Evolutionary conservation across 2,113 vertebrate genomes (phyloP), one percentile per base, ranked within the genome.

Genomic region (Microtus oregoni): DNA sequence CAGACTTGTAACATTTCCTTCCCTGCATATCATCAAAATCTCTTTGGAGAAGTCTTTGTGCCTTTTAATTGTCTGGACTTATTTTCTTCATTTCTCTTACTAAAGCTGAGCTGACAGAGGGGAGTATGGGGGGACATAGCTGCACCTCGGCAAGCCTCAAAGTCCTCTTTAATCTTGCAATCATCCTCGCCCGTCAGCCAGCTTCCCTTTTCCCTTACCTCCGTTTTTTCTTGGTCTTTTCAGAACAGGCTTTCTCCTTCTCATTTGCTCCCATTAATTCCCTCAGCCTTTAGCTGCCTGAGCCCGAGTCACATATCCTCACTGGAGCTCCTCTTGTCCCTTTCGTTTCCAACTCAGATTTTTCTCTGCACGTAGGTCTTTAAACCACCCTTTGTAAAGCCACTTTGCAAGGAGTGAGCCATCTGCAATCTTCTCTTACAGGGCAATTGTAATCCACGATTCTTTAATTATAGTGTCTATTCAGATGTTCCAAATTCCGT

Each of bases 401-500:
- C 90, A 90, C 96, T 97, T 95, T 77, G 75, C 91, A 92, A 95
- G 92, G 95, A 96, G 67, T 83, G 91, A 92, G 90, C 92, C 95
- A 97, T 91, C 90, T 92, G 96, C 89, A 96, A 50, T 91, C 91
- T 96, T 92, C 92, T 95, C 87, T 96, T 97, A 91, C 96, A 91
- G 44, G 92, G 94, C 86, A 96, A 97, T 86, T 97, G 96, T 96
- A 97, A 97, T 97, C 95, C 96, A 98, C 96, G 94, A 35, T 93
- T 65, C 77, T 97, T 97, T 97, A 97, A 97, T 97, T 97, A 96
- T 55, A 94, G 58, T 95, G 86, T 93, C 97, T 97, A 94, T 95
- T 97, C 96, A 95, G 86, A 97, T 95, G 89, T 88, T 97, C 94
- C 91, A 95, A 96, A 95, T 96, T 91, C 95, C 92, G 95, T 95